Base-by-base conservation (phyloP, 2,113 vertebrate species). In the Gadus chalcogrammus region DNA sequence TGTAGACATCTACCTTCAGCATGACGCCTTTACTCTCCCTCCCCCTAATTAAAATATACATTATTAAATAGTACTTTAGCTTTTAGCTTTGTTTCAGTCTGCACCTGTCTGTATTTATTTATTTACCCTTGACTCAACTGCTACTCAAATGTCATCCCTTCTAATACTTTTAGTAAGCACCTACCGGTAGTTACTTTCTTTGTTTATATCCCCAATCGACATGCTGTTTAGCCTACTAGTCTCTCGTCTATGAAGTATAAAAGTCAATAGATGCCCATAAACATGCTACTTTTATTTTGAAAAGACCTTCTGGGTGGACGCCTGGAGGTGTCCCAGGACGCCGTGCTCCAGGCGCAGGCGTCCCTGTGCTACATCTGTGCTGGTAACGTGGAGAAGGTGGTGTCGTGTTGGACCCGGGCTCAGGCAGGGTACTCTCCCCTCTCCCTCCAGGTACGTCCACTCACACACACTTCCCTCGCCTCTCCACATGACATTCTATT, bases 341-440 rank as follows among this genome's bases (percentile, higher is more conserved):
- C 31, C 1, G 31, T 88, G 8, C 90, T 99, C 62, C 94, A 93
- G 80, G 88, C 91, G 0, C 95, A 98, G 68, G 97, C 97, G 1
- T 97, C 95, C 84, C 92, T 99, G 68, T 98, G 95, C 73, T 99
- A 97, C 70, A 97, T 99, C 75, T 99, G 97, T 71, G 96, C 97
- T 0, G 97, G 97, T 28, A 97, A 95, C 0, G 92, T 98, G 72
- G 97, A 99, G 81, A 98, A 96, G 67, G 90, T 99, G 0, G 93
- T 98, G 71, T 90, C 93, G 1, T 98, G 95, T 81, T 98, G 96
- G 96, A 94, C 91, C 74, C 93, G 90, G 90, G 92, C 92, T 48
- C 94, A 94, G 73, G 92, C 94, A 16, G 91, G 93, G 75, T 91
- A 79, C 74, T 91, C 69, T 65, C 94, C 97, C 0, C 88, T 97